phyloP scores from a whole-genome alignment of 2,888 invertebrate genomes.

The Thera britannica region DNA sequence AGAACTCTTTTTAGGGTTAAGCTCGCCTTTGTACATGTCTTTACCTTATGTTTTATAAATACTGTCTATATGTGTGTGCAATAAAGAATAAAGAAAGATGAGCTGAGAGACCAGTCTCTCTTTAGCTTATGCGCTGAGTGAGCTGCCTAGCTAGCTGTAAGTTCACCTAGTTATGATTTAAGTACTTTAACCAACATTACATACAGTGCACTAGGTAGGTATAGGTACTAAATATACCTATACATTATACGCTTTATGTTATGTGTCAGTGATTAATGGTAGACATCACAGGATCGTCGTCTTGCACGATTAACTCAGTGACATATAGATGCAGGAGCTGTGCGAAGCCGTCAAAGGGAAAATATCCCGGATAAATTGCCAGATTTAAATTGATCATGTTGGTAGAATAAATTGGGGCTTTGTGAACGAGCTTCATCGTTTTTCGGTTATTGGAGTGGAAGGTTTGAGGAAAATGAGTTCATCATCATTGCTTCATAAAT shows the following conservation, averaged over 20 bases:
- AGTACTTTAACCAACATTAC: too few relatives aligned
- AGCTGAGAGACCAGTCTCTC: too few relatives aligned
- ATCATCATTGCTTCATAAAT: constrained; percentile 18
- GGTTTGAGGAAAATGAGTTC: constrained; percentile 22
- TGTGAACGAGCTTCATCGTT: constrained; percentile 25
- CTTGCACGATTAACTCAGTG: constrained; percentile 47
- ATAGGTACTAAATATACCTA: neutral
- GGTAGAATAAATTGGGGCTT: constrained; percentile 23
- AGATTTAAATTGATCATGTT: constrained; percentile 34
- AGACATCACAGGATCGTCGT: constrained; percentile 40
- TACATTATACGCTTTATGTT: neutral
- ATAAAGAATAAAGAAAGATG: too few relatives aligned
- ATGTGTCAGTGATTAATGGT: constrained; percentile 44
- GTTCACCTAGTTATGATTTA: too few relatives aligned
- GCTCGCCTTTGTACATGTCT: too few relatives aligned
- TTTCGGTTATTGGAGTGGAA: constrained; percentile 32
- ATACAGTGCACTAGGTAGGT: too few relatives aligned
- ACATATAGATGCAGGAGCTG: constrained; percentile 41
- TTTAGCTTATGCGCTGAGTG: too few relatives aligned
- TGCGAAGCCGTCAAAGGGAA: constrained; percentile 25
- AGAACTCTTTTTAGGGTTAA: too few relatives aligned
- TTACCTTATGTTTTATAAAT: too few relatives aligned
- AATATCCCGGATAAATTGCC: constrained; percentile 29
- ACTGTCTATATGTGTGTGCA: too few relatives aligned
- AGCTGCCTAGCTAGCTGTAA: too few relatives aligned